These are phyloP conservation scores for Girardia tigrina DNA, from an alignment of 2,888 invertebrate species.

Conservation along the genomic window DNA sequence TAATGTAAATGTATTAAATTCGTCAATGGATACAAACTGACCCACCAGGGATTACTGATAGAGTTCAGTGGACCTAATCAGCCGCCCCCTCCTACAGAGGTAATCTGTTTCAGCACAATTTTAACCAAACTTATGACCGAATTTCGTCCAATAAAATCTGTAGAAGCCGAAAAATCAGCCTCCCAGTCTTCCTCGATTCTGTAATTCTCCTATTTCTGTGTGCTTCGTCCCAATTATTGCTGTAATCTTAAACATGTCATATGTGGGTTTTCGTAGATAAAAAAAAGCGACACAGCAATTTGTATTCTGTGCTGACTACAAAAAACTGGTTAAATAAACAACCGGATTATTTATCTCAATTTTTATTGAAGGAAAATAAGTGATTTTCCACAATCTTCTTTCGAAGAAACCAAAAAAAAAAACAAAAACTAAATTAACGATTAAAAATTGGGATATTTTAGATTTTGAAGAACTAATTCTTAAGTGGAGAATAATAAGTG, in stretches of 20 bases:
- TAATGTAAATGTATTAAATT: neutral
- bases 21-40: constrained; percentile 15
- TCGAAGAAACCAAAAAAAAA: too few species aligned
- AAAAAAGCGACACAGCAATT: neutral
- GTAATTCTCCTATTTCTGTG: neutral
- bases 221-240: neutral
- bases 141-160: neutral
- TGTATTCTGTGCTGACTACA: neutral
- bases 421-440: too few species aligned
- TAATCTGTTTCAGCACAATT: neutral
- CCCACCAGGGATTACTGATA: neutral
- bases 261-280: neutral
- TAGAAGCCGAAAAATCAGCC: too few species aligned
- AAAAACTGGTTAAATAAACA: constrained; percentile 21
- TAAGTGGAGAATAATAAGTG: too few species aligned
- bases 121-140: neutral
- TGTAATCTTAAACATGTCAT: neutral
- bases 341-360: constrained; percentile 21
- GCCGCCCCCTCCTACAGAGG: neutral
- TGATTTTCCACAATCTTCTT: neutral
- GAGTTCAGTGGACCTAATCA: constrained; percentile 12
- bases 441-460: too few species aligned
- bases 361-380: neutral
- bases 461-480: too few species aligned
- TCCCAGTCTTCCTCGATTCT: neutral